Percentiles rank a stretch among this genome's conserved stretches.
These are phyloP conservation scores for Neodiprion virginianus DNA, from an alignment of 1,140 invertebrate species.

Conservation along the genomic window DNA sequence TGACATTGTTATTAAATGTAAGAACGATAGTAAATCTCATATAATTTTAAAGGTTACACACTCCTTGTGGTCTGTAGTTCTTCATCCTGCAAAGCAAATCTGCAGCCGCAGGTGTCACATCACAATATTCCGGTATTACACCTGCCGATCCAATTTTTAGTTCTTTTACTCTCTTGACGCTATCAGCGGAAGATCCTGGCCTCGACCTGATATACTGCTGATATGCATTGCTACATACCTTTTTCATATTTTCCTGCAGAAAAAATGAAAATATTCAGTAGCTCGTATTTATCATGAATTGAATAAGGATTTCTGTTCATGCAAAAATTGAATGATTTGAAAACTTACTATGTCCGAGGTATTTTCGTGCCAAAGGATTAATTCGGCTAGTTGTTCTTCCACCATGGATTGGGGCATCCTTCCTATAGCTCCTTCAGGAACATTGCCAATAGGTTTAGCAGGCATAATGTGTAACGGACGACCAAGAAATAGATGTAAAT, in stretches of 20 bases:
- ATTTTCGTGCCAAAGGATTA: conserved; percentile 78
- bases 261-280: conserved; percentile 18
- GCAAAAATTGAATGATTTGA: conserved; percentile 4
- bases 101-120: conserved; percentile 39
- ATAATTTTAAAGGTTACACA: conserved; percentile 60
- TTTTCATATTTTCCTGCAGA: conserved; percentile 72
- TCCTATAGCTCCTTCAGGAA: conserved; percentile 71
- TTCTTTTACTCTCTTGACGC: conserved; percentile 83
- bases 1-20: conserved; percentile 4
- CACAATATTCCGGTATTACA: conserved; percentile 53
- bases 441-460: conserved; percentile 51
- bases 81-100: conserved; percentile 80
- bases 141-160: conserved; percentile 62
- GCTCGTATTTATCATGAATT: conserved; percentile 13
- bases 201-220: conserved; percentile 88
- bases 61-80: conserved; percentile 82
- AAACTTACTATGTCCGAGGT: conserved; percentile 76
- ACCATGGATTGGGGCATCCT: conserved; percentile 81
- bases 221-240: conserved; percentile 88
- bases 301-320: not conserved
- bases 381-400: conserved; percentile 82
- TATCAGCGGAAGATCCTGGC: conserved; percentile 86
- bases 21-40: too few relatives aligned
- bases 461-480: conserved; percentile 71
- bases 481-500: conserved; percentile 94